These are phyloP conservation scores for Encarsia formosa DNA, from an alignment of 2,888 invertebrate species.

Conservation along the genomic window DNA sequence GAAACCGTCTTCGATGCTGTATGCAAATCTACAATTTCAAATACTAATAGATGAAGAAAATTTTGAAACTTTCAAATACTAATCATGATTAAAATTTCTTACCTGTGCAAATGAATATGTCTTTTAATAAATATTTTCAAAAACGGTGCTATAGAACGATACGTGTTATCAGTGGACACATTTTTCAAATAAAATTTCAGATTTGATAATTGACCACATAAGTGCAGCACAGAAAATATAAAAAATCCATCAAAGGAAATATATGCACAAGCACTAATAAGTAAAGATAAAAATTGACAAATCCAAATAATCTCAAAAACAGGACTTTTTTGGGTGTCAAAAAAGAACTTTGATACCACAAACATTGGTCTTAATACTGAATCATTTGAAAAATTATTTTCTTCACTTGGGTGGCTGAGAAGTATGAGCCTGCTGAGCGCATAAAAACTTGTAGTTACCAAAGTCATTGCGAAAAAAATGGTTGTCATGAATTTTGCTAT, in stretches of 20 bases:
- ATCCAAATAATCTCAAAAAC: slow-evolving; percentile 12
- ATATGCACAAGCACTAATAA: not conserved
- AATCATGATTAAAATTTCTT: too few relatives aligned
- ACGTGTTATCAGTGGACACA: not conserved
- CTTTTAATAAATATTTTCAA: slow-evolving; percentile 19
- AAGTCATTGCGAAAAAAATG: slow-evolving; percentile 1
- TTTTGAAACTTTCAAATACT: too few relatives aligned
- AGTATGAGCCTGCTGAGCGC: slow-evolving; percentile 2
- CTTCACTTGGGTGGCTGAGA: not conserved
- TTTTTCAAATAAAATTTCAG: slow-evolving; percentile 2
- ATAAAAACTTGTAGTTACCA: slow-evolving; percentile 3
- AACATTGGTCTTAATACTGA: slow-evolving; percentile 7
- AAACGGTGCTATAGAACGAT: not conserved
- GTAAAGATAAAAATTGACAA: slow-evolving; percentile 4
- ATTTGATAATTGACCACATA: slow-evolving; percentile 17
- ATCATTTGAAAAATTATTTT: not conserved
- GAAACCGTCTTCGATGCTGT: not conserved
- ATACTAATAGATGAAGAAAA: not conserved
- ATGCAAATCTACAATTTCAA: not conserved
- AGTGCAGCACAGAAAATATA: slow-evolving; percentile 19
- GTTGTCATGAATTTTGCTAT: slow-evolving; percentile 3
- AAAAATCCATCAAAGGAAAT: slow-evolving; percentile 20
- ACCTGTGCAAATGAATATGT: slow-evolving; percentile 30
- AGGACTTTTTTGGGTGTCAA: slow-evolving; percentile 14
- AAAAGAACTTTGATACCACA: slow-evolving; percentile 13